Evolutionary conservation across 2,113 vertebrate species (phyloP).

Genomic region (Rhinopomastus cyanomelas): DNA sequence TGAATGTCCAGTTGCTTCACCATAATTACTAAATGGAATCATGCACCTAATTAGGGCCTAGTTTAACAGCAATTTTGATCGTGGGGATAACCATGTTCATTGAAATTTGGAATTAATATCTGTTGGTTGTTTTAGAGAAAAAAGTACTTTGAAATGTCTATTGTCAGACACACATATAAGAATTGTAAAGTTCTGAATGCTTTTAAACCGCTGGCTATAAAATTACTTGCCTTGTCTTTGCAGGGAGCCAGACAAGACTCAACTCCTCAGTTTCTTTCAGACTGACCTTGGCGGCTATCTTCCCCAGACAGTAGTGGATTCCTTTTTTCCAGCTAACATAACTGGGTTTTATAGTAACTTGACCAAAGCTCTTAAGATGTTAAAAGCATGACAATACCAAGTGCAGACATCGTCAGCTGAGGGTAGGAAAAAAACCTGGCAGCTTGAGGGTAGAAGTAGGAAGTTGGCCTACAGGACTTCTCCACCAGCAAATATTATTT

Average conservation of each 20-base stretch:
- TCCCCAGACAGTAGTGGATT: conserved; percentile 89
- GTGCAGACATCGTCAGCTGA: neutral
- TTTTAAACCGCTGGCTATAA: neutral
- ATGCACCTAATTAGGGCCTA: neutral
- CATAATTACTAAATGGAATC: neutral
- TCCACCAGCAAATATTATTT: neutral
- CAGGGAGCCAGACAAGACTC: conserved; percentile 87
- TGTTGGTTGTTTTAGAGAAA: neutral
- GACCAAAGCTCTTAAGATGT: conserved; percentile 78
- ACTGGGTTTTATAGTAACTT: conserved; percentile 88
- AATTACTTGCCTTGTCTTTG: neutral
- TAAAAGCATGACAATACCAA: conserved; percentile 62
- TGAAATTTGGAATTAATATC: neutral
- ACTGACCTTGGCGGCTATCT: conserved; percentile 90
- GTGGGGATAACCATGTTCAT: neutral
- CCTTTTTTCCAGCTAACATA: conserved; percentile 94
- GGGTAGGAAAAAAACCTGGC: neutral
- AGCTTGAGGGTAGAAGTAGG: neutral
- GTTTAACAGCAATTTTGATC: neutral
- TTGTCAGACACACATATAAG: neutral
- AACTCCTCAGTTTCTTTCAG: conserved; percentile 91
- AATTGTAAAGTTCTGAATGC: neutral
- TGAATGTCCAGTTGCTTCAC: neutral
- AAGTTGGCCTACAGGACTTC: neutral
- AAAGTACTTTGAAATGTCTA: neutral